Conservation (phyloP, 1,140 invertebrate genomes). For the Trissolcus basalis region DNA sequence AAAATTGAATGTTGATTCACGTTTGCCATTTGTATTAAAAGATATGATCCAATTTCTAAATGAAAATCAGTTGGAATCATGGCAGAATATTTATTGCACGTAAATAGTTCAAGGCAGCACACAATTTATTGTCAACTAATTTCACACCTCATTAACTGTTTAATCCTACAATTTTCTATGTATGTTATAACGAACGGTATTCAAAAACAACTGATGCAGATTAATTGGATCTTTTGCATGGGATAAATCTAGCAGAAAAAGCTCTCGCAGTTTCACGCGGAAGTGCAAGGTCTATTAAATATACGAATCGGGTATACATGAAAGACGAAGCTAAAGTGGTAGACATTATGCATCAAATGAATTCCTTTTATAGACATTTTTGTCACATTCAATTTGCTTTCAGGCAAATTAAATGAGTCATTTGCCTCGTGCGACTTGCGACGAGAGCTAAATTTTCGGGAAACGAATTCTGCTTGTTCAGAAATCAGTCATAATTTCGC, state of each 20-base stretch:
- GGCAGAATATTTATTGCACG: too few relatives aligned
- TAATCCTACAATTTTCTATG: conserved; percentile 32
- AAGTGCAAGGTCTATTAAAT: conserved; percentile 32
- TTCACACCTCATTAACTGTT: conserved; percentile 39
- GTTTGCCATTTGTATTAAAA: too few relatives aligned
- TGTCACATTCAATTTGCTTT: conserved; percentile 5
- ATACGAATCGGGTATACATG: conserved; percentile 22
- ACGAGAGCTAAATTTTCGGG: conserved; percentile 8
- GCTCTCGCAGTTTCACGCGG: conserved; percentile 2
- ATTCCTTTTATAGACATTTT: conserved; percentile 17
- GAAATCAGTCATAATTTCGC: conserved; percentile 16
- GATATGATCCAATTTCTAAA: too few relatives aligned
- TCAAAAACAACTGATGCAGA: conserved; percentile 38
- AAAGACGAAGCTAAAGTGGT: conserved; percentile 18
- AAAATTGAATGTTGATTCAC: too few relatives aligned
- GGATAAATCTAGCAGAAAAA: conserved; percentile 42
- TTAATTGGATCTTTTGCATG: conserved; percentile 39
- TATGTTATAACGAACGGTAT: conserved; percentile 48
- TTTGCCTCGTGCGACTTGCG: conserved; percentile 9
- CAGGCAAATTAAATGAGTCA: neutral
- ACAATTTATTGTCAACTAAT: conserved; percentile 26
- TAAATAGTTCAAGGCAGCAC: too few relatives aligned
- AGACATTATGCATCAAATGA: conserved; percentile 24
- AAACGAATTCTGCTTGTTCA: conserved; percentile 21
- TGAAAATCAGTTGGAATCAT: too few relatives aligned